Base-by-base conservation (phyloP, 2,113 vertebrate species). In the Oenanthe melanoleuca region DNA sequence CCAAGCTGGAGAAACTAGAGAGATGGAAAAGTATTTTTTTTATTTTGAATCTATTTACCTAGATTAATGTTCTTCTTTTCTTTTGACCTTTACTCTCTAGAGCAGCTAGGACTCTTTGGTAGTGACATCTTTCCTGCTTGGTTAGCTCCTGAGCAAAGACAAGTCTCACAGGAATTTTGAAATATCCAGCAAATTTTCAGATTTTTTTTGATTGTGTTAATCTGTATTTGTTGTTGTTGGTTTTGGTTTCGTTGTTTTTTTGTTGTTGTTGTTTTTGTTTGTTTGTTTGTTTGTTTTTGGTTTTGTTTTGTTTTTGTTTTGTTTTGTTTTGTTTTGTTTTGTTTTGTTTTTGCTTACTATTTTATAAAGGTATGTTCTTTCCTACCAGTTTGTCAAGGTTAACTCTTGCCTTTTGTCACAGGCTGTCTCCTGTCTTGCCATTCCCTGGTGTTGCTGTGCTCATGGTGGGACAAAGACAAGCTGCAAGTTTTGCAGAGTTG, bases 401-500 rank as follows among this genome's bases (percentile, higher is more conserved):
- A 49, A 21, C 33, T 45, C 25, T 34, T 72, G 11, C 10, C 11
- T 90, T 88, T 88, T 70, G 11, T 47, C 79, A 45, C 22, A 45
- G 45, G 5, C 12, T 38, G 18, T 12, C 13, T 72, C 56, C 59
- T 57, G n/a, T 59, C 37, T 29, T 72, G 13, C 8, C 25, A 11
- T 75, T 65, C 23, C 9, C 29, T 12, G 33, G 25, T 31, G 24
- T 16, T 65, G 6, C 25, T 75, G 3, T 2, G 19, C 11, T 86
- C 25, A 1, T 8, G n/a, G 33, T 29, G 1, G 4, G 50, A 86
- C 55, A 22, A 47, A 59, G 31, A 42, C 5, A 15, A 72, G 31
- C 53, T 34, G 31, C 28, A 34, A 16, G 8, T 16, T 26, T 53
- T 0, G 0, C 24, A 45, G 45, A 57, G 63, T 3, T 73, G 38